Base-by-base conservation (phyloP, 2,888 invertebrate genomes). In the Ornithoptera priamus region DNA sequence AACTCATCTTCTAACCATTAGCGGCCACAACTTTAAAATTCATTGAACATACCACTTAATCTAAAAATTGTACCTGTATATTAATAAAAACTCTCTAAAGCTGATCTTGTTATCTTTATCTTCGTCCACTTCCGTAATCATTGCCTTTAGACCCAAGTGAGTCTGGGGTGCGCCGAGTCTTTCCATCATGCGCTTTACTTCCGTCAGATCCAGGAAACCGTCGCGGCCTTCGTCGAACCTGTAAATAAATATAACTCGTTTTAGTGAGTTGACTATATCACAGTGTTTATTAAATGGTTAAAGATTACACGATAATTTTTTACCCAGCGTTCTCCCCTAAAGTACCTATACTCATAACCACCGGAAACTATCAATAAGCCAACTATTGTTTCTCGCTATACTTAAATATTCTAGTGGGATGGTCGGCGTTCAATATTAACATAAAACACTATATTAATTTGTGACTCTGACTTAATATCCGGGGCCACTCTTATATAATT, bases 161-260 rank as follows among this genome's bases (percentile, higher is more conserved):
- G 99, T 99, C 89, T 99, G 99, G 18, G 99, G 99, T 2, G 97
- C 98, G 15, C 97, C 98, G 69, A 99, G 90, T 72, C 97, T 96
- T 88, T 99, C 99, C 99, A 99, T 99, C 98, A 99, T 98, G 39
- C 96, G 93, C 87, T 99, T 99, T 75, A 99, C 92, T 88, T 99
- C 99, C 39, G 94, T 94, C 74, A 99, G 91, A 87, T 98, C 97
- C 76, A 99, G 94, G 85, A 94, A 98, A 58, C 97, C 97, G 87
- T 99, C 98, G 74, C 94, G 95, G 59, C 97, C 97, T 73, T 96
- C 96, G 85, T 99, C 98, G 87, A 97, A 99, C 89, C 98, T 99
- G 93, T 2, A 94, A 93, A 67, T 61, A n/a, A 71, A 39, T 42
- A 24, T n/a, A 58, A 36, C 39, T 60, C 39, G 53, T 53, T 53